Percentiles rank a stretch among this genome's conserved stretches.
phyloP scores from a whole-genome alignment of 2,888 invertebrate genomes.

The Physocephala rufipes region DNA sequence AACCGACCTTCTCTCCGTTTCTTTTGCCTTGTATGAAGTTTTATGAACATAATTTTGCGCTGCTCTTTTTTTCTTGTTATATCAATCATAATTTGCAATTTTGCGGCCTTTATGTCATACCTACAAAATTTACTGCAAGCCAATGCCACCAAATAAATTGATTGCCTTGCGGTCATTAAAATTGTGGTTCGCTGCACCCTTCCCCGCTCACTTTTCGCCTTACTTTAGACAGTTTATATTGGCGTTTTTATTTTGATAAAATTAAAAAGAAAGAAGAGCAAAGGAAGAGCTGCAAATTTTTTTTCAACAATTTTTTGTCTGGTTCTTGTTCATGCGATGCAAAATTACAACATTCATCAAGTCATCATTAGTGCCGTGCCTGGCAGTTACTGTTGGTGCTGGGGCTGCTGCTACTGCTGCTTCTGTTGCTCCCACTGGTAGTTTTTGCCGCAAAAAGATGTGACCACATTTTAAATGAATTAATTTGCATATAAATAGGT shows the following conservation, averaged over 20 bases:
- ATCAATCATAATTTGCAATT: constrained; percentile 31
- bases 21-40: neutral
- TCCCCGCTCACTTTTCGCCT: neutral
- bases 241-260: neutral
- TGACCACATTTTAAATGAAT: constrained; percentile 8
- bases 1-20: neutral
- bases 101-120: neutral
- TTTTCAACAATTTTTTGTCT: neutral
- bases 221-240: neutral
- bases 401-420: too few relatives aligned
- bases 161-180: constrained; percentile 24
- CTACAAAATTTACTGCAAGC: constrained; percentile 1
- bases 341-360: constrained; percentile 1
- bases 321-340: neutral
- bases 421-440: too few relatives aligned
- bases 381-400: neutral
- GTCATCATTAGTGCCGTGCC: neutral
- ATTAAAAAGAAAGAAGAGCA: too few relatives aligned
- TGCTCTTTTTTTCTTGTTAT: neutral
- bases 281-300: neutral
- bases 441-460: neutral
- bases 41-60: neutral
- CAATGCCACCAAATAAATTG: constrained; percentile 29
- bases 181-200: neutral
- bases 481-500: constrained; percentile 13